Conservation (phyloP, 2,888 invertebrate genomes). For the Scrobipalpa atriplicella region DNA sequence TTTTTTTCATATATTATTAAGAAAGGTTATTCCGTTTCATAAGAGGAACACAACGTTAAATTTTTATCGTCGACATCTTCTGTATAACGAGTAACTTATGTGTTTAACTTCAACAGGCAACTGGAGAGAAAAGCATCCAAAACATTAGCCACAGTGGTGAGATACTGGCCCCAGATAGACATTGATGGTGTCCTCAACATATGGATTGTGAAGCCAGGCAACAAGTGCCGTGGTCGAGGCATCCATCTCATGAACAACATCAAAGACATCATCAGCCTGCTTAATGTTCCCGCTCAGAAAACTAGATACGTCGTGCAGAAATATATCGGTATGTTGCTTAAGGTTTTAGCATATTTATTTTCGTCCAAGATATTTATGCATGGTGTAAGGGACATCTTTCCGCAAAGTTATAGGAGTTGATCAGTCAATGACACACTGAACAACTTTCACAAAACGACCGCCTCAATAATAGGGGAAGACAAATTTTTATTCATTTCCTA, state of each 20-base stretch:
- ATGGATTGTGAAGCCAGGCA: conserved; percentile 98
- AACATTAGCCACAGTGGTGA: conserved; percentile 85
- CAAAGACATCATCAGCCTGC: conserved; percentile 90
- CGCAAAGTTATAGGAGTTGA: too few relatives aligned
- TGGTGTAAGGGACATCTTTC: too few relatives aligned
- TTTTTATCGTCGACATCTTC: too few relatives aligned
- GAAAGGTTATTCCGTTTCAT: too few relatives aligned
- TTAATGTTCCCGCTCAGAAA: conserved; percentile 87
- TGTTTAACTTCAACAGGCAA: conserved; percentile 52
- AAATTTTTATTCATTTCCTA: too few relatives aligned
- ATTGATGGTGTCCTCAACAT: conserved; percentile 94
- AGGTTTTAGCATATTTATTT: background rate
- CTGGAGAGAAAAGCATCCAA: conserved; percentile 81
- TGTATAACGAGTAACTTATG: too few relatives aligned
- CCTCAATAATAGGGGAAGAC: too few relatives aligned
- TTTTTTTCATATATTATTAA: too few relatives aligned
- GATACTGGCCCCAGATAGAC: conserved; percentile 91
- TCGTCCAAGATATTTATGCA: too few relatives aligned
- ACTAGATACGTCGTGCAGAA: conserved; percentile 96
- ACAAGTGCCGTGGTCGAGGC: conserved; percentile 95
- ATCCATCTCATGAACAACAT: conserved; percentile 93
- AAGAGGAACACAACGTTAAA: too few relatives aligned
- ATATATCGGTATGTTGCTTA: conserved; percentile 89
- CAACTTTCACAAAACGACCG: too few relatives aligned
- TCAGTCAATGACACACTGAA: too few relatives aligned